A percentile compares a stretch with the other conserved stretches of the same genome.
phyloP scores from a whole-genome alignment of 2,113 vertebrate genomes.

The Caranx ignobilis region DNA sequence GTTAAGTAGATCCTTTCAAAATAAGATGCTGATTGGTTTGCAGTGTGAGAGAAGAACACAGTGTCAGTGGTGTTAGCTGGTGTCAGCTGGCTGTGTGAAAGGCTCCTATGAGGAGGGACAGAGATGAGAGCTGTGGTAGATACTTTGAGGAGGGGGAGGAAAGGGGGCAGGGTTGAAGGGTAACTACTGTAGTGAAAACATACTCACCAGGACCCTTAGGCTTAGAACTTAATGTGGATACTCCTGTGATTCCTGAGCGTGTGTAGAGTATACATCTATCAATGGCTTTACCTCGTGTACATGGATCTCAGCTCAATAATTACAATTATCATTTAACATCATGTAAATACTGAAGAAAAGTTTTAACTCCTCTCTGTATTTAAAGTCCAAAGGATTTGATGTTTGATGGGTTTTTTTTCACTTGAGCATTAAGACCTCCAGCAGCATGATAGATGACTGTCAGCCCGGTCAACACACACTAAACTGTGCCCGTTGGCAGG shows the following conservation, averaged over 20 bases:
- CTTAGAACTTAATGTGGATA: slow-evolving; percentile 67
- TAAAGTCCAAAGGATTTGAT: not conserved
- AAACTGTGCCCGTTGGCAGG: slow-evolving; percentile 33
- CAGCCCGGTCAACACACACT: slow-evolving; percentile 6
- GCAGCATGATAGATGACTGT: not conserved
- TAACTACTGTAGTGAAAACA: slow-evolving; percentile 59
- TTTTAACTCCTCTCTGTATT: not conserved
- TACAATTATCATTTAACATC: not conserved
- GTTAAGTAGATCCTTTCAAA: slow-evolving; percentile 15
- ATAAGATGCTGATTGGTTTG: slow-evolving; percentile 24
- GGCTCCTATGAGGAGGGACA: slow-evolving; percentile 26
- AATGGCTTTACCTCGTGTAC: slow-evolving; percentile 27
- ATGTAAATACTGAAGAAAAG: not conserved
- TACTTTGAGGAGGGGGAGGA: not conserved
- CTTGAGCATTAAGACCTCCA: not conserved
- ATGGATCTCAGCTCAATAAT: not conserved
- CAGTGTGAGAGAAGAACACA: slow-evolving; percentile 15
- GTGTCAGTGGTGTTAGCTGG: slow-evolving; percentile 67
- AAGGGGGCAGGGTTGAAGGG: slow-evolving; percentile 35
- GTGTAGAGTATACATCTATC: slow-evolving; percentile 77
- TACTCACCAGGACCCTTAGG: slow-evolving; percentile 81
- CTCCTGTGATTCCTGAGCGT: slow-evolving; percentile 75
- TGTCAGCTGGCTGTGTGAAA: slow-evolving; percentile 47
- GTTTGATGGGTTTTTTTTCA: not conserved
- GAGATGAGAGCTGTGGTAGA: slow-evolving; percentile 33